These are phyloP conservation scores for Silurus aristotelis DNA, from an alignment of 2,797 vertebrate species.

Conservation along the genomic window DNA sequence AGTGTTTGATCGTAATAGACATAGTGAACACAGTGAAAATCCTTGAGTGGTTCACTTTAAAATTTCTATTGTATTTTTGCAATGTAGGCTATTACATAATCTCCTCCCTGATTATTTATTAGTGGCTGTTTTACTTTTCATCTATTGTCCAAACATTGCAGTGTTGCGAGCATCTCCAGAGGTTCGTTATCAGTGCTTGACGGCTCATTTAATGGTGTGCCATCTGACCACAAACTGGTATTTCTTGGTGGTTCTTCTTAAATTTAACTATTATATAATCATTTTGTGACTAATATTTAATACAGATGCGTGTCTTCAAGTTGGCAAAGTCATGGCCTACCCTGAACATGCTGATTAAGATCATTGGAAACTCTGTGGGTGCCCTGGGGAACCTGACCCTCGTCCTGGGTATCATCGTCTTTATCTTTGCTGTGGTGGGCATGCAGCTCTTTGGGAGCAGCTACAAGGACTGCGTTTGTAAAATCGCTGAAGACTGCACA, in stretches of 20 bases:
- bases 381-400: slow-evolving; percentile 92
- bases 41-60: background rate
- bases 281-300: slow-evolving; percentile 26
- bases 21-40: background rate
- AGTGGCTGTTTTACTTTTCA: background rate
- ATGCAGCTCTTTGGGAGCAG: slow-evolving; percentile 96
- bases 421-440: slow-evolving; percentile 95
- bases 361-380: slow-evolving; percentile 92
- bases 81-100: background rate
- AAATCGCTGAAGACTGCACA: slow-evolving; percentile 79
- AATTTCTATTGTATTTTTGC: too few species aligned
- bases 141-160: background rate
- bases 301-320: slow-evolving; percentile 93
- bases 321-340: slow-evolving; percentile 96
- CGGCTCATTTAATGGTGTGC: background rate
- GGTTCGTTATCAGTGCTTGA: background rate
- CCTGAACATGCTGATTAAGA: slow-evolving; percentile 95
- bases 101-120: background rate
- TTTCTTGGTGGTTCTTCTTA: background rate
- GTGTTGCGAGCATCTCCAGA: background rate
- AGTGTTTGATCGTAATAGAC: background rate
- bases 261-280: background rate
- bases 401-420: slow-evolving; percentile 93
- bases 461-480: slow-evolving; percentile 91
- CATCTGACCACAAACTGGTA: background rate